phyloP scores from a whole-genome alignment of 2,797 vertebrate species.

The Neopelma chrysocephalum region DNA sequence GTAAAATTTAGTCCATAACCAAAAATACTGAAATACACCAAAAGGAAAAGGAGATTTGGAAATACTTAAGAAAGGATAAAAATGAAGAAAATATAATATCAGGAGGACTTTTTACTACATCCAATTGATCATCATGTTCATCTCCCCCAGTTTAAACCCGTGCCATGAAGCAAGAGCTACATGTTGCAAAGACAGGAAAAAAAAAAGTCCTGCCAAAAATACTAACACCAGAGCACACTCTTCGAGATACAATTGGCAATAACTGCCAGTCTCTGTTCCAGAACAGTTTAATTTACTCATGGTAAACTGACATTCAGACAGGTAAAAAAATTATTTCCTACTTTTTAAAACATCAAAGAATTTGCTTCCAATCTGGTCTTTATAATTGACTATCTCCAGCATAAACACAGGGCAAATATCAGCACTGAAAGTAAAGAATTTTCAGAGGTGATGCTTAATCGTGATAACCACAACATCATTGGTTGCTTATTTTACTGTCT shows the following conservation, averaged over 20 bases:
- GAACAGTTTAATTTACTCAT: conserved; percentile 39
- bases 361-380: neutral
- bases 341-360: conserved; percentile 5
- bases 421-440: neutral
- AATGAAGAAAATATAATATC: neutral
- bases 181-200: neutral
- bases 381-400: neutral
- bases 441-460: neutral
- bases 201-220: neutral
- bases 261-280: neutral
- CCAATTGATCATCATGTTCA: neutral
- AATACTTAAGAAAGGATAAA: neutral
- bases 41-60: neutral
- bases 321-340: neutral
- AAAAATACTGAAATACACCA: neutral
- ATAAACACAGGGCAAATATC: neutral
- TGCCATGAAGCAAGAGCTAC: neutral
- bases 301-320: conserved; percentile 19
- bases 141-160: neutral
- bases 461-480: neutral
- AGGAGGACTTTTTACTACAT: neutral
- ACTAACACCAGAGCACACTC: neutral
- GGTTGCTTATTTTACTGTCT: neutral
- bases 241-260: neutral
- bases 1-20: neutral